Conservation (phyloP, 2,797 vertebrate genomes). For the Sparidentex hasta region DNA sequence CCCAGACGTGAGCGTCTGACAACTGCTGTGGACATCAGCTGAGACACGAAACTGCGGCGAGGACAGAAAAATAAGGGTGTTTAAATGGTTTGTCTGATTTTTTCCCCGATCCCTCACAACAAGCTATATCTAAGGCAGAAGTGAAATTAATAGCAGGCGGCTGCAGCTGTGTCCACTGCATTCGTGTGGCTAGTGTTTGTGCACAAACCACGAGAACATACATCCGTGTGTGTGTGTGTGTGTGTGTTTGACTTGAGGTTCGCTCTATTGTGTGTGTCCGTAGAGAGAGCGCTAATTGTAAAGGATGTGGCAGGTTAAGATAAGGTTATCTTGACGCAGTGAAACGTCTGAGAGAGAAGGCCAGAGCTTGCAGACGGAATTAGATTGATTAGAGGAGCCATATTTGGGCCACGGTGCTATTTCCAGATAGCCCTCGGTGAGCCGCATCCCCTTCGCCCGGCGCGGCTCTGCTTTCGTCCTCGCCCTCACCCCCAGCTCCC, state of each 20-base stretch:
- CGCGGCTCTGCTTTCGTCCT: constrained; percentile 69
- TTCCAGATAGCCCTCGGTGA: constrained; percentile 80
- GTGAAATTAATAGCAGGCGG: background rate
- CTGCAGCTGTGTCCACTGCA: constrained; percentile 6
- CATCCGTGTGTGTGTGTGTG: constrained; percentile 26
- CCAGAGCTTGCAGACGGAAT: constrained; percentile 78
- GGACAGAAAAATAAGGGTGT: background rate
- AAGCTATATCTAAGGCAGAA: background rate
- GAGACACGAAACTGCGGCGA: constrained; percentile 6
- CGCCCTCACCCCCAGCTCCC: constrained; percentile 63
- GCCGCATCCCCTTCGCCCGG: constrained; percentile 74
- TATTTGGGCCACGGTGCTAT: constrained; percentile 80
- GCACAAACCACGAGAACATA: constrained; percentile 25
- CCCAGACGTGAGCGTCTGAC: constrained; percentile 38
- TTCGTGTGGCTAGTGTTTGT: constrained; percentile 15
- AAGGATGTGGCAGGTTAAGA: constrained; percentile 97
- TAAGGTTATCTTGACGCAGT: constrained; percentile 94
- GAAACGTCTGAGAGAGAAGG: constrained; percentile 76
- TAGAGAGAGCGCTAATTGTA: constrained; percentile 89
- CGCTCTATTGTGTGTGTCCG: constrained; percentile 60
- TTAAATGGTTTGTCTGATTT: background rate
- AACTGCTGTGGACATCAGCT: constrained; percentile 29
- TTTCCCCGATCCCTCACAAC: too few relatives aligned
- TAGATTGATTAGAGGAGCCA: constrained; percentile 83
- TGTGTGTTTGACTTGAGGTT: constrained; percentile 29